Evolutionary conservation across 1,140 invertebrate genomes (phyloP).

Genomic region (Neodiprion fabricii): DNA sequence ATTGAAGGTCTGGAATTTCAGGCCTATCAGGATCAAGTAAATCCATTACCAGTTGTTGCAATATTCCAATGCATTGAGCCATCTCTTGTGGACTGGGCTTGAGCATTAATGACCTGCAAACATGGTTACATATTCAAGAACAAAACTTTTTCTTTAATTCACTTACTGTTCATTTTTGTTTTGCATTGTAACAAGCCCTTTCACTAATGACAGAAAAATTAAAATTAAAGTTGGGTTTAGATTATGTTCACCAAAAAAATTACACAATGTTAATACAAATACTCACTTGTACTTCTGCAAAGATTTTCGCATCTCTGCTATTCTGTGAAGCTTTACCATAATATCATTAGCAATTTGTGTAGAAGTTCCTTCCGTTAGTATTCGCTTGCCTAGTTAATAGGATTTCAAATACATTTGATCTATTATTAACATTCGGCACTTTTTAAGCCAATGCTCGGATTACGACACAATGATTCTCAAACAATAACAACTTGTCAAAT

Average conservation of each 20-base stretch:
- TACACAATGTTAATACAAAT: constrained; percentile 1
- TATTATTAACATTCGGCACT: constrained; percentile 19
- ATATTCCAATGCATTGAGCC: constrained; percentile 57
- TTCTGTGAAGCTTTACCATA: constrained; percentile 41
- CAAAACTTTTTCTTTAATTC: background rate
- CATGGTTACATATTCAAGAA: background rate
- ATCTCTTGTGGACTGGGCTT: constrained; percentile 48
- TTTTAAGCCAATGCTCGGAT: background rate
- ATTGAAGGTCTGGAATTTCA: constrained; percentile 61
- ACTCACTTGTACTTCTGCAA: constrained; percentile 50
- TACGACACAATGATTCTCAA: no score
- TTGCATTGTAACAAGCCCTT: no score
- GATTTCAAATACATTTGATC: constrained; percentile 12
- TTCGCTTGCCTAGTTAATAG: constrained; percentile 28
- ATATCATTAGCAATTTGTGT: constrained; percentile 44
- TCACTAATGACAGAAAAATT: no score
- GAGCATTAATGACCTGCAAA: constrained; percentile 43
- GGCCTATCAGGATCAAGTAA: constrained; percentile 59
- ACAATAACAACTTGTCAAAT: background rate
- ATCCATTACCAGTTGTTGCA: constrained; percentile 64
- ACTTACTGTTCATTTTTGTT: no score
- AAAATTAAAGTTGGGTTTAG: background rate
- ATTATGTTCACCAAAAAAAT: constrained; percentile 11
- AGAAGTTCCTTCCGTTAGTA: constrained; percentile 38
- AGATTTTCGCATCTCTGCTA: constrained; percentile 44